Base-by-base conservation (phyloP, 2,113 vertebrate genomes). In the Coptodon bakossiorum region DNA sequence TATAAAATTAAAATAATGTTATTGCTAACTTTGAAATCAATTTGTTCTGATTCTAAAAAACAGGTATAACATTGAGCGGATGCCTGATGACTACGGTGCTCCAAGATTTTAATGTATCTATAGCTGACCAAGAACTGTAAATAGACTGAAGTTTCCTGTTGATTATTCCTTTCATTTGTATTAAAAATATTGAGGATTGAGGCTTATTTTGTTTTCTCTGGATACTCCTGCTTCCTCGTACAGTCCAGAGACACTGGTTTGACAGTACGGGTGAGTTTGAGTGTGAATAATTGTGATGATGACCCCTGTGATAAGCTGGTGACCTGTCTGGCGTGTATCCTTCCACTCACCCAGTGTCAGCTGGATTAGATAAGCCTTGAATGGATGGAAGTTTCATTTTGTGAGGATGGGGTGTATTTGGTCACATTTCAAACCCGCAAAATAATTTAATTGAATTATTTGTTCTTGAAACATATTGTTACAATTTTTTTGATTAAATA, bases 41-140 rank as follows among this genome's bases (percentile, higher is more conserved):
- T 63, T 27, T 81, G 57, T 38, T 63, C 22, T 85, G 17, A 53
- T 89, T 52, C 59, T 90, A 52, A 76, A 53, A 38, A 63, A 71
- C 93, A 99, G 99, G 93, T 99, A 98, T 93, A 99, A 99, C 86
- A 99, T 99, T 84, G 99, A 99, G 92, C 95, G 98, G 86, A 99
- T 99, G 99, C 98, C 99, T 14, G 99, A 99, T 94, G 99, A 99
- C 94, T 99, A 99, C 0, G 99, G 99, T 94, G 99, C 99, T 7
- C 99, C 99, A 90, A 96, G 98, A 73, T 96, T 98, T 92, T 99
- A 96, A 96, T 43, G 45, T 59, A 31, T 45, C 48, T 71, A 61
- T 54, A 79, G 5, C 68, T 34, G 16, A 57, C 45, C 34, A 36
- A 5, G 31, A 85, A 13, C 36, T 94, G 91, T 94, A 91, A 86